phyloP scores from a whole-genome alignment of 1,140 invertebrate species.

The Polypedilum pembai region DNA sequence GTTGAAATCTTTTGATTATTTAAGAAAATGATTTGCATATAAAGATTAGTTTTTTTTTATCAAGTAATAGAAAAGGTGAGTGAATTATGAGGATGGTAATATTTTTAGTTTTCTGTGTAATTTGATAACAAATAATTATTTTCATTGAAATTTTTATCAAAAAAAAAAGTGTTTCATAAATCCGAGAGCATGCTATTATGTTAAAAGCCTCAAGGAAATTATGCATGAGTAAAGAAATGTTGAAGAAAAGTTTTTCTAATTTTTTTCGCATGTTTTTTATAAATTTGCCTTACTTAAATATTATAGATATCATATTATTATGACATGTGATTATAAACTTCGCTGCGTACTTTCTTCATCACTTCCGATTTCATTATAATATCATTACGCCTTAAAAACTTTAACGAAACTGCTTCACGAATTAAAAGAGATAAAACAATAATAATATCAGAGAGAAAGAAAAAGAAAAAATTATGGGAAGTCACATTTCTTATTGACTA shows the following conservation, averaged over 20 bases:
- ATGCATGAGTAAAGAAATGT: too few species aligned
- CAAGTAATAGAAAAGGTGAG: too few species aligned
- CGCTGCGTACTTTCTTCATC: neutral
- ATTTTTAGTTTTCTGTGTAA: too few species aligned
- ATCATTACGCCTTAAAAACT: conserved; percentile 13
- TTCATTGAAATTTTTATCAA: too few species aligned
- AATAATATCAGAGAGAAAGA: neutral
- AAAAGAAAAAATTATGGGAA: neutral
- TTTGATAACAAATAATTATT: too few species aligned
- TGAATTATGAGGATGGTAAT: too few species aligned
- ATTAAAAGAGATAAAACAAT: neutral
- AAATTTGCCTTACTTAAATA: neutral
- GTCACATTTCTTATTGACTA: conserved; percentile 5
- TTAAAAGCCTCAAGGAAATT: too few species aligned
- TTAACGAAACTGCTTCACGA: neutral
- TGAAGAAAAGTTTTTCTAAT: too few species aligned
- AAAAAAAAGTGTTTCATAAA: too few species aligned
- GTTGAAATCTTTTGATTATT: neutral
- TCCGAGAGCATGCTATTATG: too few species aligned
- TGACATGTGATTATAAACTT: conserved; percentile 3
- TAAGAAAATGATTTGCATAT: conserved; percentile 12
- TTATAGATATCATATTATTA: conserved; percentile 15
- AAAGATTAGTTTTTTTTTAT: neutral
- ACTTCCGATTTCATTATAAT: conserved; percentile 18
- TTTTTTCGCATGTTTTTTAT: too few species aligned